Evolutionary conservation across 2,888 invertebrate species (phyloP), one percentile per base, ranked within the genome.

Genomic region (Rhodophaea formosa): DNA sequence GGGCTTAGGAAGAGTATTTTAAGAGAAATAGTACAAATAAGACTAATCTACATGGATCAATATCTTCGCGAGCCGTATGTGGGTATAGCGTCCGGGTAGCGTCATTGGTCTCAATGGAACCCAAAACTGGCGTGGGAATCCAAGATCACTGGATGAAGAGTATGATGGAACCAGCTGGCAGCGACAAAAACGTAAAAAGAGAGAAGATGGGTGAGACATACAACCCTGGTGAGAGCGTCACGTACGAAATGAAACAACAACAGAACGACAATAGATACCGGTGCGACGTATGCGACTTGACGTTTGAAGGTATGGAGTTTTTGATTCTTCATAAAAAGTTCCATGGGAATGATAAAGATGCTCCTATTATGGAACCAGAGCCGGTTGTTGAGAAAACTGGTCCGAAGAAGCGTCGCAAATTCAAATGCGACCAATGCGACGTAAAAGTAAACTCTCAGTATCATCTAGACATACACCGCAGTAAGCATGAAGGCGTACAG

Each of bases 111-210:
- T 77, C 80, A 85, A 89, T 90, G 91, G 89, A 90, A 79, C 80
- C 79, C 60, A 89, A 89, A 70, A 79, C 88, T 63, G 86, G 84
- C 66, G 79, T 82, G 63, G 84, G 85, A 52, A 84, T 85, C 67
- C 84, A 84, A 72, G 88, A 90, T 63, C 90, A 89, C 67, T 91
- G 90, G 90, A 88, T 90, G 85, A 90, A 89, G 76, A 87, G 79
- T 80, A 85, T 90, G 78, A 91, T 91, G 90, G 90, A 91, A 70
- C 84, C 89, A 71, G 83, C 87, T 73, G 79, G 83, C 58, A 84
- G 77, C 64, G 89, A 90, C 74, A 86, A 88, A 78, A 80, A 80
- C 77, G 86, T 91, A 29, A 91, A 91, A 77, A 83, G 88, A 61
- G 90, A 91, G 68, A 91, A 90, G 74, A 88, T 89, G 86, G 86